Evolutionary conservation across 2,797 vertebrate species (phyloP).

Genomic region (Ataeniobius toweri): DNA sequence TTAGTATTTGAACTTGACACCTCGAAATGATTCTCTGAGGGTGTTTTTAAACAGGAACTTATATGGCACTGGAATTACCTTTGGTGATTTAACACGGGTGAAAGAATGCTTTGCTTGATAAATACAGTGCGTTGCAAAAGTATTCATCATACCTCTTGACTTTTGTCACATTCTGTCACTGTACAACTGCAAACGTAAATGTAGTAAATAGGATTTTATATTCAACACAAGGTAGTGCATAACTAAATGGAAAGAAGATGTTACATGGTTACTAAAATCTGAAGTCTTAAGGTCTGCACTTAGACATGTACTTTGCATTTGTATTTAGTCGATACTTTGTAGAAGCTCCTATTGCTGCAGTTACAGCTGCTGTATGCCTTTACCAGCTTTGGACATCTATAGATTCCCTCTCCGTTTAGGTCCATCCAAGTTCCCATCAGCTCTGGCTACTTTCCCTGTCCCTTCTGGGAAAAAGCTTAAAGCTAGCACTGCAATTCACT

Average conservation of each 20-base stretch:
- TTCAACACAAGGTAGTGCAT: not conserved
- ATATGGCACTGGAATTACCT: slow-evolving; percentile 15
- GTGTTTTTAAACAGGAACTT: slow-evolving; percentile 14
- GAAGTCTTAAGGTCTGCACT: not conserved
- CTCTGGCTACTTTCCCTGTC: not conserved
- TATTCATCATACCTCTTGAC: not conserved
- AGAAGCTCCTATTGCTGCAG: not conserved
- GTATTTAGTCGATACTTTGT: not conserved
- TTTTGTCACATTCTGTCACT: not conserved
- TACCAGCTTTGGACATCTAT: not conserved
- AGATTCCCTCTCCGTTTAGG: too few species aligned
- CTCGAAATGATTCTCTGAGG: slow-evolving; percentile 14
- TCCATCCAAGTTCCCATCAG: not conserved
- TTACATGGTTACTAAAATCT: not conserved
- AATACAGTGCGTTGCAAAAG: slow-evolving; percentile 17
- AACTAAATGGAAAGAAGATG: not conserved
- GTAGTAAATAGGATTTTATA: not conserved
- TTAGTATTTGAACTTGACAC: slow-evolving; percentile 33
- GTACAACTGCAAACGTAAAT: not conserved
- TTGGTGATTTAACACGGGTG: slow-evolving; percentile 12
- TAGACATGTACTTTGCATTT: not conserved
- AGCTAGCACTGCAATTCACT: too few species aligned
- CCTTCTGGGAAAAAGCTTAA: not conserved
- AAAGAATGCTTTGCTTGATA: slow-evolving; percentile 39
- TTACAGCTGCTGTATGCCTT: not conserved